Percentiles rank a stretch among this genome's conserved stretches.
phyloP scores from a whole-genome alignment of 92 coral and sea anemone genomes.

The Anthopleura xanthogrammica region DNA sequence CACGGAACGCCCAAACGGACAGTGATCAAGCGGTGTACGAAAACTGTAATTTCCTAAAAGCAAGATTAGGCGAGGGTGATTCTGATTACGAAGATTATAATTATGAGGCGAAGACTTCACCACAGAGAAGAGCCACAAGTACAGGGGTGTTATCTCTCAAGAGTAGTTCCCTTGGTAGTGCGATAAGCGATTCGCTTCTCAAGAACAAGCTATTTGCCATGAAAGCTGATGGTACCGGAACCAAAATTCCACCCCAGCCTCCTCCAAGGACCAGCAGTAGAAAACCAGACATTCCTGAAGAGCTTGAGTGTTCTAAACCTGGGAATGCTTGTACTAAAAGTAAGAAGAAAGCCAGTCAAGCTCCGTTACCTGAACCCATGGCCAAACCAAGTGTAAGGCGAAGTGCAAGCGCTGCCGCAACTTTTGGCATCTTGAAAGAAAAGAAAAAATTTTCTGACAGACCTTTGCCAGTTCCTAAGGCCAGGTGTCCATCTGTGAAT shows the following conservation, averaged over 20 bases:
- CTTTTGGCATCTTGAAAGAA: background rate
- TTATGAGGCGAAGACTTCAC: background rate
- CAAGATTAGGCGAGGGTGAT: background rate
- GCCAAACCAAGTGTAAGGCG: background rate
- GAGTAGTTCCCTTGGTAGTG: background rate
- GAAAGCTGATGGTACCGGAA: background rate
- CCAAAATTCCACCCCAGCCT: constrained; percentile 17
- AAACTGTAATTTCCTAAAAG: background rate
- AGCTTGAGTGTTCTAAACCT: background rate
- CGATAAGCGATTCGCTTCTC: constrained; percentile 6
- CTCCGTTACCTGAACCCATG: background rate
- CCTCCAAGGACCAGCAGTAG: constrained; percentile 21
- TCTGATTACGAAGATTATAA: background rate
- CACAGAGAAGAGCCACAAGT: background rate
- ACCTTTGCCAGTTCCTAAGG: background rate
- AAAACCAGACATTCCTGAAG: constrained; percentile 2
- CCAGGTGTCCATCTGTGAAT: background rate
- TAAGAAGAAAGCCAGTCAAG: background rate
- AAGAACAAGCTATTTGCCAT: constrained; percentile 4
- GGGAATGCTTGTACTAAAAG: background rate
- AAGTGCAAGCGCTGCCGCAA: constrained; percentile 1
- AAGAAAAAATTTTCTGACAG: background rate
- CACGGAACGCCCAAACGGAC: background rate
- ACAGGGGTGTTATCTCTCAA: background rate
- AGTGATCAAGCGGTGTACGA: background rate